These are phyloP conservation scores for Lycocerus yunnanus DNA, from an alignment of 2,888 invertebrate species.

Conservation along the genomic window DNA sequence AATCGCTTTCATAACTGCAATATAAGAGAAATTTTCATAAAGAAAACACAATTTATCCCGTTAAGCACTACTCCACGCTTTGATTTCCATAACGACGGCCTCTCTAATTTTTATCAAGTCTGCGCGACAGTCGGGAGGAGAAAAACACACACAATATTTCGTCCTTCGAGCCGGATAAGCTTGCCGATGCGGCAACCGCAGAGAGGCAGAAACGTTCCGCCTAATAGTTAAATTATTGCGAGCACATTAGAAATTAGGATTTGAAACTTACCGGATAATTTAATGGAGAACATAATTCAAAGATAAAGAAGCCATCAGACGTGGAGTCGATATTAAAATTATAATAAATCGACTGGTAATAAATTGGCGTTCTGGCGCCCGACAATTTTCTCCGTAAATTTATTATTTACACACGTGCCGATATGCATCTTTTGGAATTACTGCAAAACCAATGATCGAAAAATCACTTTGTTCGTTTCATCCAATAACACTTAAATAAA, in stretches of 20 bases:
- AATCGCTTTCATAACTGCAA: not conserved
- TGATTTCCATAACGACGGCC: not conserved
- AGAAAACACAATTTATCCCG: not conserved
- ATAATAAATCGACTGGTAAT: constrained; percentile 11
- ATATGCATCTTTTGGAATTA: not conserved
- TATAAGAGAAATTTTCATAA: not conserved
- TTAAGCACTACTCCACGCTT: not conserved
- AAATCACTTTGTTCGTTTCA: not conserved
- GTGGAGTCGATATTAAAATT: constrained; percentile 1
- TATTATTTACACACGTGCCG: constrained; percentile 14
- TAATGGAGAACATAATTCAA: constrained; percentile 10
- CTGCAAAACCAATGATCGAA: constrained; percentile 1
- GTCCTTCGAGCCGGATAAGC: not conserved
- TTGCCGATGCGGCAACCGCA: no score
- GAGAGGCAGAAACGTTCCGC: no score
- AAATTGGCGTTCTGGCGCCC: constrained; percentile 9
- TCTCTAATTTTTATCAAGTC: no score
- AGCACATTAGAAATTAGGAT: no score
- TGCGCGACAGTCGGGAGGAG: no score
- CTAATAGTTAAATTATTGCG: no score
- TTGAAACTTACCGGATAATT: not conserved
- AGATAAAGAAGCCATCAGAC: constrained; percentile 5
- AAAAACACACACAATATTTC: no score
- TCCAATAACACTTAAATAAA: not conserved
- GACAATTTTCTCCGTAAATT: constrained; percentile 1